Evolutionary conservation across 2,888 invertebrate species (phyloP), one percentile per base, ranked within the genome.

Genomic region (Pardosa pseudoannulata): DNA sequence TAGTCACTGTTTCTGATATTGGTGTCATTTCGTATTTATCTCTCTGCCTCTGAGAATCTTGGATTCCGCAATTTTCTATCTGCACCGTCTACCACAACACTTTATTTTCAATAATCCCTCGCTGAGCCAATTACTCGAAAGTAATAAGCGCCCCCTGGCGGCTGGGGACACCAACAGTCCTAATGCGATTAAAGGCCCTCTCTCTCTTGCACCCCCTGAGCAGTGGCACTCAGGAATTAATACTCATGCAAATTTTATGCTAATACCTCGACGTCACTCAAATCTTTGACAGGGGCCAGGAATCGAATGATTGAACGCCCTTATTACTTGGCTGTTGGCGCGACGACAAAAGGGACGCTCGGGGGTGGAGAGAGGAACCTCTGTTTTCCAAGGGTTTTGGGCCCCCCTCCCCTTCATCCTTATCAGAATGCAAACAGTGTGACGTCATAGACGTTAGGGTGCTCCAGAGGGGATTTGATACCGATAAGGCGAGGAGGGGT

Each of bases 71-170:
- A 23, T 56, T 56, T 23, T 3, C 56, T 23, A 56, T n/a, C 16
- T 56, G 3, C 1, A 46, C 46, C 46, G 46, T 16, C 46, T 46
- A 11, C 46, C 23, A 46, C 19, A 56, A 23, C 56, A 56, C 56
- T 56, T 56, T 23, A 23, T 23, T 56, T 56, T 56, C 56, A 56
- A 56, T 56, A 56, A 23, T 56, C 23, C 56, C n/a, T n/a, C 56
- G 23, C 3, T 23, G 56, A 23, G 56, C 56, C 56, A 19, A 56
- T 56, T 56, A 56, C 56, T 23, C 56, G 19, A 23, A 56, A 23
- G 56, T 56, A 56, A 56, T 56, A 19, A 56, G 56, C 56, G 56
- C 56, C 56, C 56, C 56, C 56, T n/a, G n/a, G n/a, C n/a, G n/a
- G n/a, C n/a, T n/a, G n/a, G n/a, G n/a, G 56, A 56, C 56, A 56